phyloP scores from a whole-genome alignment of 2,888 invertebrate species.

The Hemithea aestivaria region DNA sequence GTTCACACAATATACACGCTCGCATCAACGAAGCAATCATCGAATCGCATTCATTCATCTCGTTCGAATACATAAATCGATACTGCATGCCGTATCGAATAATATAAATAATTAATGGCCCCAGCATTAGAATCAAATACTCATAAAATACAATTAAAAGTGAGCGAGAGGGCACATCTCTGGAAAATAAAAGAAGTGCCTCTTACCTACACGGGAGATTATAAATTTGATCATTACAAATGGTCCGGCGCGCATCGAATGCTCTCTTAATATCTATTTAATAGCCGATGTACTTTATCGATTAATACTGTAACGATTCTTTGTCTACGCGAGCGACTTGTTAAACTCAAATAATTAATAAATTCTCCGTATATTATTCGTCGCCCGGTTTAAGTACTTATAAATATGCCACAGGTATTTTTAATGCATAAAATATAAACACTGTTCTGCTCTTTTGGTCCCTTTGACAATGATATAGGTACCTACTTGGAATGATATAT shows the following conservation, averaged over 20 bases:
- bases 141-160: conserved; percentile 80
- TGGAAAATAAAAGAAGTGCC: conserved; percentile 62
- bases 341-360: conserved; percentile 11
- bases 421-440: conserved; percentile 36
- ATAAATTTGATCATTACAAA: conserved; percentile 76
- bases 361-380: conserved; percentile 11
- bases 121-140: conserved; percentile 77
- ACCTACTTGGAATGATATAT: no score
- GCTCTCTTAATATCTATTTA: conserved; percentile 69
- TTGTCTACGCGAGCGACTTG: conserved; percentile 42
- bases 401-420: conserved; percentile 51
- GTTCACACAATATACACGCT: conserved; percentile 45
- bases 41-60: conserved; percentile 53
- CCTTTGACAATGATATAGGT: conserved; percentile 24
- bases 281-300: conserved; percentile 61
- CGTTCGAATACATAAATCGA: conserved; percentile 66
- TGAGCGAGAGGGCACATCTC: conserved; percentile 65
- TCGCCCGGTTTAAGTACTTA: conserved; percentile 27
- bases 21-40: conserved; percentile 43
- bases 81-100: conserved; percentile 72
- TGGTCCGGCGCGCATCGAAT: conserved; percentile 68
- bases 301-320: conserved; percentile 50
- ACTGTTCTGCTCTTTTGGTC: conserved; percentile 40
- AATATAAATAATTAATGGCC: conserved; percentile 78
- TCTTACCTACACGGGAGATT: conserved; percentile 73